Base-by-base conservation (phyloP, 2,113 vertebrate species). In the Proterorhinus semilunaris region DNA sequence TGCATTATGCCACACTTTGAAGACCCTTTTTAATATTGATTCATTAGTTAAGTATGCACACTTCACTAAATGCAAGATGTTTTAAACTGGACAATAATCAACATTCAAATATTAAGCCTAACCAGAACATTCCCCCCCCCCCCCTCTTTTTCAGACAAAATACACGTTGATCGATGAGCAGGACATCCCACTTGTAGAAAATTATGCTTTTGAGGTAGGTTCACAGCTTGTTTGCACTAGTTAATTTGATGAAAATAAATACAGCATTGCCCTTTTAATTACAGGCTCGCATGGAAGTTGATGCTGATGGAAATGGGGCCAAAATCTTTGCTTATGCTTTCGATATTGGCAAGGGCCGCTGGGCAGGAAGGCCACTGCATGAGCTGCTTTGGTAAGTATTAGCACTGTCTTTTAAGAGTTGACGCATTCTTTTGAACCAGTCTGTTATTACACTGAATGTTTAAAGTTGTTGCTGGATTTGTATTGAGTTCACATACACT, bases 251-350 rank as follows among this genome's bases (percentile, higher is more conserved):
- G 46, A 5, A 48, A 6, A 48, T 5, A 21, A 6, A 11, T 7
- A 21, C 8, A 48, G 7, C 3, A 1, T 1, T 0, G 0, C 0
- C 0, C n/a, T 9, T 71, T 52, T 2, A 1, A 52, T 78, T 67
- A 2, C 17, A 99, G 98, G 97, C 98, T 44, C 95, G 96, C 3
- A 98, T 99, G 96, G 98, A 99, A 81, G 97, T 99, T 3, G 98
- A 99, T 50, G 98, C 98, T 0, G 96, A 99, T 58, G 98, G 98
- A 27, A 99, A 99, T 5, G 98, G 98, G 85, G 97, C 98, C 49
- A 98, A 97, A 90, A 99, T 99, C 78, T 99, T 98, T 79, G 98
- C 98, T 0, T 98, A 97, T 0, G 98, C 97, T 0, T 99, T 99
- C 5, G 98, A 99, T 89, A 98, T 98, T 11, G 96, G 95, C 55